Percentiles rank a stretch among this genome's conserved stretches.
Evolutionary conservation across 2,113 vertebrate genomes (phyloP).

Genomic region (Tupaia tana): DNA sequence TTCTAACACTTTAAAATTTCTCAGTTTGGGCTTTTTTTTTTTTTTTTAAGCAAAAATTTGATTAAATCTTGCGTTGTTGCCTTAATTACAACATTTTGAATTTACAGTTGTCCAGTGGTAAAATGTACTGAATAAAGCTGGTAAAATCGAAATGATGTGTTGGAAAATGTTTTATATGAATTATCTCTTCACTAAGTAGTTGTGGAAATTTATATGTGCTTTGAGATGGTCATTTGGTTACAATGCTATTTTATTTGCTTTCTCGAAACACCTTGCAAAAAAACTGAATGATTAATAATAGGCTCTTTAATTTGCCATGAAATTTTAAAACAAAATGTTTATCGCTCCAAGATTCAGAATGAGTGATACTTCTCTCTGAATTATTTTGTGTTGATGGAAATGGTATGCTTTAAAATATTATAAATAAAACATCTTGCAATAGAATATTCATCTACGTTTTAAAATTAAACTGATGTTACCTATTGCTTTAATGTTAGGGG

Average conservation of each 20-base stretch:
- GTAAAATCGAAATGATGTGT: conserved; percentile 72
- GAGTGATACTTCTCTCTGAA: conserved; percentile 1
- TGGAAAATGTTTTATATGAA: conserved; percentile 69
- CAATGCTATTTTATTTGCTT: conserved; percentile 70
- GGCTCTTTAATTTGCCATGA: conserved; percentile 27
- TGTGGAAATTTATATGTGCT: conserved; percentile 31
- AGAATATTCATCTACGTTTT: conserved; percentile 27
- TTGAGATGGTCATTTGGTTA: conserved; percentile 43
- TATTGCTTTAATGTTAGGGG: conserved; percentile 9
- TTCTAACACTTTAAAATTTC: conserved; percentile 83
- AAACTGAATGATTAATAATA: background rate
- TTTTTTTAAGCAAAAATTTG: conserved; percentile 78
- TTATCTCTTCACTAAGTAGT: conserved; percentile 40
- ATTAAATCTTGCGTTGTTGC: conserved; percentile 71
- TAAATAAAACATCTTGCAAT: conserved; percentile 14
- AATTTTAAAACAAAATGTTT: conserved; percentile 24
- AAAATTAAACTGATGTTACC: background rate
- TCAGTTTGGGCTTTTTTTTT: conserved; percentile 84
- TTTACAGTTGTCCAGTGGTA: conserved; percentile 67
- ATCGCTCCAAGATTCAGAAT: background rate
- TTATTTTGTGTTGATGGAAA: conserved; percentile 51
- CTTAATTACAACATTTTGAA: conserved; percentile 60
- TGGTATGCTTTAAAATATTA: background rate
- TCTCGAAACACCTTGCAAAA: conserved; percentile 55
- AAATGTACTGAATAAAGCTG: conserved; percentile 74